These are phyloP conservation scores for Entomyzon cyanotis DNA, from an alignment of 2,113 vertebrate species.

Conservation along the genomic window DNA sequence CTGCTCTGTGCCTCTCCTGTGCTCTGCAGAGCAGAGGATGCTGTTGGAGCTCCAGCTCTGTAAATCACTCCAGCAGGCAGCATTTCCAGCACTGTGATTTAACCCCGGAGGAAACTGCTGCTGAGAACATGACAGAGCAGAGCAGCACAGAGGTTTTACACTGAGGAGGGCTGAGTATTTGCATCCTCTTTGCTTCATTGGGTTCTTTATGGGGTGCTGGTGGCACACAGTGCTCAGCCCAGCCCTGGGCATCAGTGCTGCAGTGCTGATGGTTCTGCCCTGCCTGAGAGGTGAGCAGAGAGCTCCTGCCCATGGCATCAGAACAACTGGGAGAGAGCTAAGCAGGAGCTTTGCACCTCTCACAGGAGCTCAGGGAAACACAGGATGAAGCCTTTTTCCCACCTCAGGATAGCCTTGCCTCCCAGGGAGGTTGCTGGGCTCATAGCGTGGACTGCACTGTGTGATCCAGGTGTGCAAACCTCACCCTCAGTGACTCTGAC, in stretches of 20 bases:
- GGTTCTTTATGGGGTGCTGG: fast-evolving
- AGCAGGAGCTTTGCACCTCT: not conserved
- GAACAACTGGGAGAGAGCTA: not conserved
- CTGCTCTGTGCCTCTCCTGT: not conserved
- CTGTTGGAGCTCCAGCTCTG: not conserved
- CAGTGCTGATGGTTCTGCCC: fast-evolving
- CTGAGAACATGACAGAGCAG: not conserved
- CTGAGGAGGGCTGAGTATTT: not conserved
- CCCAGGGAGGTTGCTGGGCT: not conserved
- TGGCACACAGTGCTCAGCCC: not conserved
- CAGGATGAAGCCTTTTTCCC: not conserved
- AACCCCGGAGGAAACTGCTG: not conserved
- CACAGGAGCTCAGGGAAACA: fast-evolving
- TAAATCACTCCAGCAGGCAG: not conserved
- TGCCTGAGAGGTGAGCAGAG: not conserved
- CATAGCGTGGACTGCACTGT: fast-evolving
- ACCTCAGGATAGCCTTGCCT: not conserved
- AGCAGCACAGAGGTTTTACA: not conserved
- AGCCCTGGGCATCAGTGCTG: fast-evolving
- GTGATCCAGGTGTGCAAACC: not conserved
- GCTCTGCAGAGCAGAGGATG: not conserved
- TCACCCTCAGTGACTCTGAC: not conserved
- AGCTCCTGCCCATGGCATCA: not conserved
- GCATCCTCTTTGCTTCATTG: not conserved
- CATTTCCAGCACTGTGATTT: not conserved